Evolutionary conservation across 2,888 invertebrate species (phyloP).

Genomic region (Cantharis nigra): DNA sequence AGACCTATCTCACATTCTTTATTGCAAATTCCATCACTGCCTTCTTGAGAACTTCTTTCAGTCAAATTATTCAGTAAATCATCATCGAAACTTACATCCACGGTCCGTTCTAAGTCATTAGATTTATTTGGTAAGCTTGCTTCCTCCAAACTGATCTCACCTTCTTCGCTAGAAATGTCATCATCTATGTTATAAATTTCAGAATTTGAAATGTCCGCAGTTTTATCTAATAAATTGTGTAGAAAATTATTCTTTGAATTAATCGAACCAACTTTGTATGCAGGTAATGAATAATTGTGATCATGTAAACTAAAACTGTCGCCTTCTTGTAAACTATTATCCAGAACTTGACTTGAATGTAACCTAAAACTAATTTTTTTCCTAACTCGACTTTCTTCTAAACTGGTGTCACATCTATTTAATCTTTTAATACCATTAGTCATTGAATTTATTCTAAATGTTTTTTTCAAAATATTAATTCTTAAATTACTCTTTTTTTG

Average conservation of each 20-base stretch:
- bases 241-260: too few species aligned
- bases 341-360: not conserved
- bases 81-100: too few species aligned
- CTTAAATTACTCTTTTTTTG: not conserved
- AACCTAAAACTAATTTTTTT: not conserved
- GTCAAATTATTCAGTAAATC: too few species aligned
- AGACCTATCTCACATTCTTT: too few species aligned
- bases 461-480: not conserved
- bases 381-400: not conserved
- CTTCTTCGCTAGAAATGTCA: not conserved
- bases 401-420: not conserved
- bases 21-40: too few species aligned
- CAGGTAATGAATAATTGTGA: not conserved
- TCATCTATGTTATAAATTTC: not conserved
- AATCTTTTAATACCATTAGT: not conserved
- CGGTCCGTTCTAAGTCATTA: too few species aligned
- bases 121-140: not conserved
- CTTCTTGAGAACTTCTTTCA: too few species aligned
- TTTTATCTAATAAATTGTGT: too few species aligned
- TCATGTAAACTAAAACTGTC: not conserved
- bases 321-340: not conserved
- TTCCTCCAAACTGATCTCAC: not conserved
- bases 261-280: too few species aligned
- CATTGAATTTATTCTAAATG: not conserved
- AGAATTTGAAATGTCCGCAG: too few species aligned